Evolutionary conservation across 2,797 vertebrate genomes (phyloP), one percentile per base, ranked within the genome.

Genomic region (Hozukius guyotensis): DNA sequence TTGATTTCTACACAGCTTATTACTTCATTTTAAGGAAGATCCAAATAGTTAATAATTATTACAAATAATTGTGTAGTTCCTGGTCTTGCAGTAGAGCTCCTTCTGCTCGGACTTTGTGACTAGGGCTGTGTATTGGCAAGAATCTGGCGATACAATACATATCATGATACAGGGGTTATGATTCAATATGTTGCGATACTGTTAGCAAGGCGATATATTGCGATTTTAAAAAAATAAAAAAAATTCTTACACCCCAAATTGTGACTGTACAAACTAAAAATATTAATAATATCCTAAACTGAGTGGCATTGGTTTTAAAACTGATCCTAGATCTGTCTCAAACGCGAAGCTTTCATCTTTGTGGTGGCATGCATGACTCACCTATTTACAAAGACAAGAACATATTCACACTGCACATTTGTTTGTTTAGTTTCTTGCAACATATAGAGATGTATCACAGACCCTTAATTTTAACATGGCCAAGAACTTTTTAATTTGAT

Each of bases 301-400:
- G 76, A 77, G 60, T 67, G 61, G 76, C 66, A 32, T 81, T 78
- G 25, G 1, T 78, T 70, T 70, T n/a, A 16, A 75, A 81, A 29
- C 79, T 75, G 80, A 77, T 83, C 60, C 73, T 75, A 55, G 42
- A 78, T 83, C 78, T 56, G 62, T 81, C 61, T 71, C 49, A 13
- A 60, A 46, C 1, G 3, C 57, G 67, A 79, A 53, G 20, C 64
- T 86, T 80, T 62, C 22, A 12, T 75, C 49, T 76, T 78, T 78
- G 42, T 57, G 78, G 71, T 79, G 75, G 62, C 70, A 16, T 80
- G 90, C 90, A 87, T 86, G 70, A 78, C 76, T 90, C 72, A 10
- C 78, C 20, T 11, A 10, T n/a, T 59, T 8, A 57, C 56, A 72
- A 52, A 27, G 32, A 73, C 71, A 75, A 49, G 73, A 56, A 24